Evolutionary conservation across 2,888 invertebrate genomes (phyloP).

Genomic region (Heliothis peltigera): DNA sequence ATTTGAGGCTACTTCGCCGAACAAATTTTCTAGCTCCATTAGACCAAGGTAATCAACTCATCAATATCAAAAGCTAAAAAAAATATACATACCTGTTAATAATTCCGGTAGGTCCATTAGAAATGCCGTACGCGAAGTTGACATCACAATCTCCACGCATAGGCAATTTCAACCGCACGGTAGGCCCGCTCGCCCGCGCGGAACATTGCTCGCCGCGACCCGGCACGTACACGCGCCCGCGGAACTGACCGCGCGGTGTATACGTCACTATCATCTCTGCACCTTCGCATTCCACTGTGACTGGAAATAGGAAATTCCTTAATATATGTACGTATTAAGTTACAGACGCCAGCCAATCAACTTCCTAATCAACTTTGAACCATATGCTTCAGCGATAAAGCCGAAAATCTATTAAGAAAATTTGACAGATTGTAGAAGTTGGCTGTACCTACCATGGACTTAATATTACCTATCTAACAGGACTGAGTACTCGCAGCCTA

Average conservation of each 20-base stretch:
- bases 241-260: constrained; percentile 90
- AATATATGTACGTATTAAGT: no score
- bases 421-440: no score
- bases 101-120: constrained; percentile 81
- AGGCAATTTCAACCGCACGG: constrained; percentile 90
- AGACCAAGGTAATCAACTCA: not conserved
- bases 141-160: constrained; percentile 90
- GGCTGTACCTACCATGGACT: no score
- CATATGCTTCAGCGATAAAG: no score
- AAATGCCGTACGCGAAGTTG: constrained; percentile 87
- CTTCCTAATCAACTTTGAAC: no score
- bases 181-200: constrained; percentile 81
- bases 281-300: constrained; percentile 94
- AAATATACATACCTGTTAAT: constrained; percentile 82
- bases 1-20: no score
- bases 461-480: no score
- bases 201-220: constrained; percentile 94
- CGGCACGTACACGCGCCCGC: constrained; percentile 94
- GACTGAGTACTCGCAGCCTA: no score
- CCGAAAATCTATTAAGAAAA: no score
- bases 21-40: not conserved
- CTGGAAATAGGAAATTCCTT: constrained; percentile 87
- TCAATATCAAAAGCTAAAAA: not conserved
- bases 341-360: no score
- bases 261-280: constrained; percentile 92